phyloP scores from a whole-genome alignment of 2,797 vertebrate genomes.

The Sparus aurata region DNA sequence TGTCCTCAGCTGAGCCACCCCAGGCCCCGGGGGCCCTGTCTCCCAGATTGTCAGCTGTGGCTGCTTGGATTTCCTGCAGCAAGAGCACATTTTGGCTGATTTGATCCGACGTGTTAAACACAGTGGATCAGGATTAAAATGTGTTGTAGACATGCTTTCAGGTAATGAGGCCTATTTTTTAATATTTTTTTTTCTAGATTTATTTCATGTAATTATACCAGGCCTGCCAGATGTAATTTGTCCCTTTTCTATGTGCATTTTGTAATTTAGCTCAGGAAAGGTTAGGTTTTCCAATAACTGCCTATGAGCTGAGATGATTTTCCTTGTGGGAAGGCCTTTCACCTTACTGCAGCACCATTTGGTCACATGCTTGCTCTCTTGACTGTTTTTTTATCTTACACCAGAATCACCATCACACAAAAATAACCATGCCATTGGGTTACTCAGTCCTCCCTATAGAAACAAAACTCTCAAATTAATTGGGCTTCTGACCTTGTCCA shows the following conservation, averaged over 20 bases:
- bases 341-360: constrained; percentile 38
- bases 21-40: constrained; percentile 61
- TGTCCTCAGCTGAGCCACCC: constrained; percentile 80
- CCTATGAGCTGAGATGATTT: constrained; percentile 8
- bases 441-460: constrained; percentile 31
- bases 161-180: constrained; percentile 65
- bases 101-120: constrained; percentile 63
- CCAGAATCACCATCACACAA: constrained; percentile 34
- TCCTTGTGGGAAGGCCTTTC: constrained; percentile 8
- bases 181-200: constrained; percentile 18
- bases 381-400: constrained; percentile 34
- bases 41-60: constrained; percentile 76
- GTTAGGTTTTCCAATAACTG: background rate
- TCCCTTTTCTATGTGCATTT: background rate
- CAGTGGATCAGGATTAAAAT: constrained; percentile 69
- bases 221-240: constrained; percentile 16
- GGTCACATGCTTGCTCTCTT: constrained; percentile 38
- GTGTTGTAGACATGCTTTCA: constrained; percentile 65
- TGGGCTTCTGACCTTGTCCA: constrained; percentile 55
- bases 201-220: constrained; percentile 24
- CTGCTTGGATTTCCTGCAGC: constrained; percentile 62
- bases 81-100: constrained; percentile 66
- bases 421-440: constrained; percentile 28
- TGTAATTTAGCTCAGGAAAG: background rate
- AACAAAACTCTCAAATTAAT: constrained; percentile 59